phyloP scores from a whole-genome alignment of 1,140 invertebrate genomes.

The Eubasilissa regina region DNA sequence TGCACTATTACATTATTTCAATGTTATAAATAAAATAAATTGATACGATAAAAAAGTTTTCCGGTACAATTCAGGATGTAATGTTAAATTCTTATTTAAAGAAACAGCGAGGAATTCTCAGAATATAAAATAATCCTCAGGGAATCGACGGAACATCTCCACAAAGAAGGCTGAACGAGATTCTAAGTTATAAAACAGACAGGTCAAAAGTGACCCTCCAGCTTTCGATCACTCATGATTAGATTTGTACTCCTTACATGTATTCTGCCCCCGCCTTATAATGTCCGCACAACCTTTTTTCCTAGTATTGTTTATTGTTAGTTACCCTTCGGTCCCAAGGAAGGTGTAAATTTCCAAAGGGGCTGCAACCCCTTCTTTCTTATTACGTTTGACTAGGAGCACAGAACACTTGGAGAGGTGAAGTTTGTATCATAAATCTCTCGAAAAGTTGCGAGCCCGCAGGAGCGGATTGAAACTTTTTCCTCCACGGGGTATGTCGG shows the following conservation, averaged over 20 bases:
- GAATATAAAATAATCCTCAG: slow-evolving; percentile 39
- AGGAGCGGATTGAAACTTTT: slow-evolving; percentile 60
- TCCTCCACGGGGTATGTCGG: slow-evolving; percentile 49
- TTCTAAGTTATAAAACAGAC: slow-evolving; percentile 20
- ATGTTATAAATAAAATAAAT: not conserved
- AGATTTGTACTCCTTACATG: slow-evolving; percentile 40
- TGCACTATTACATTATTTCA: slow-evolving; percentile 34
- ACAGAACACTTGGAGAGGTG: slow-evolving; percentile 58
- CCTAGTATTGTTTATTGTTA: slow-evolving; percentile 42
- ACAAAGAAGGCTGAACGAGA: slow-evolving; percentile 22
- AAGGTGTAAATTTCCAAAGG: slow-evolving; percentile 58
- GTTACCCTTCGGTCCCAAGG: slow-evolving; percentile 37
- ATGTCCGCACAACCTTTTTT: slow-evolving; percentile 41
- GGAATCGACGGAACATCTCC: slow-evolving; percentile 13
- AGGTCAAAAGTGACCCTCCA: slow-evolving; percentile 23
- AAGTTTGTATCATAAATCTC: slow-evolving; percentile 61
- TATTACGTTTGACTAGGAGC: slow-evolving; percentile 60
- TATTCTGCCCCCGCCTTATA: slow-evolving; percentile 29
- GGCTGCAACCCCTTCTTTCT: slow-evolving; percentile 55
- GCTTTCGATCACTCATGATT: slow-evolving; percentile 34
- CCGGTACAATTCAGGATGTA: not conserved
- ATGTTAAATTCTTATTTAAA: slow-evolving; percentile 22
- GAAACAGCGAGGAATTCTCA: slow-evolving; percentile 12
- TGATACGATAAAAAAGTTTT: not conserved
- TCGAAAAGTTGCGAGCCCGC: slow-evolving; percentile 57